These are phyloP conservation scores for Aeoliscus strigatus DNA, from an alignment of 2,797 vertebrate species.

Conservation along the genomic window DNA sequence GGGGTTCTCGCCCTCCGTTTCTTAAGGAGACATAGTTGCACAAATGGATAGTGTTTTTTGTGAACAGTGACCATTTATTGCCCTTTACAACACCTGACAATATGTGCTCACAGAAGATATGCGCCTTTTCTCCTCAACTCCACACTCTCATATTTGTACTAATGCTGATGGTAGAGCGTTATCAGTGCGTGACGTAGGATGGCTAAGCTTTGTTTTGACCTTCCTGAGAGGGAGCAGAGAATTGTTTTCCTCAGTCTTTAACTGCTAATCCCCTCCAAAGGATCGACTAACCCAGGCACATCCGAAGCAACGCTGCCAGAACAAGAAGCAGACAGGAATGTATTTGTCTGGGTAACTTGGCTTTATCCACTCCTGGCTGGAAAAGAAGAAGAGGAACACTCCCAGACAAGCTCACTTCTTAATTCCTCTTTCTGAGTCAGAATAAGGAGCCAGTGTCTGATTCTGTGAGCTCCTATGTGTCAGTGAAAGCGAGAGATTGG, in stretches of 20 bases:
- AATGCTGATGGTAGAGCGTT: constrained; percentile 38
- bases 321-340: constrained; percentile 64
- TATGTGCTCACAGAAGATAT: constrained; percentile 21
- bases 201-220: constrained; percentile 55
- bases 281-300: constrained; percentile 50
- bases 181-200: constrained; percentile 30
- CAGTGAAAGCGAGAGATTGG: constrained; percentile 28
- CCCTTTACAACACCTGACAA: constrained; percentile 51
- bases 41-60: constrained; percentile 33
- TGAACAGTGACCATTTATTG: constrained; percentile 33
- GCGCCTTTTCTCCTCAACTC: constrained; percentile 18
- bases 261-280: constrained; percentile 68
- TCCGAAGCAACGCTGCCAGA: constrained; percentile 56
- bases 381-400: constrained; percentile 40
- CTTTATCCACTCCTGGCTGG: constrained; percentile 44
- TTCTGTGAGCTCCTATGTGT: constrained; percentile 8
- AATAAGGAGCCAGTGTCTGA: constrained; percentile 19
- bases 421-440: constrained; percentile 39
- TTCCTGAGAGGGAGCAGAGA: constrained; percentile 48
- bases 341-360: constrained; percentile 61
- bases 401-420: constrained; percentile 46
- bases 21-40: constrained; percentile 33
- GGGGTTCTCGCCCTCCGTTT: constrained; percentile 26
- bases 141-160: constrained; percentile 19
- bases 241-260: constrained; percentile 64